Base-by-base conservation (phyloP, 2,113 vertebrate genomes). In the Megalops atlanticus region DNA sequence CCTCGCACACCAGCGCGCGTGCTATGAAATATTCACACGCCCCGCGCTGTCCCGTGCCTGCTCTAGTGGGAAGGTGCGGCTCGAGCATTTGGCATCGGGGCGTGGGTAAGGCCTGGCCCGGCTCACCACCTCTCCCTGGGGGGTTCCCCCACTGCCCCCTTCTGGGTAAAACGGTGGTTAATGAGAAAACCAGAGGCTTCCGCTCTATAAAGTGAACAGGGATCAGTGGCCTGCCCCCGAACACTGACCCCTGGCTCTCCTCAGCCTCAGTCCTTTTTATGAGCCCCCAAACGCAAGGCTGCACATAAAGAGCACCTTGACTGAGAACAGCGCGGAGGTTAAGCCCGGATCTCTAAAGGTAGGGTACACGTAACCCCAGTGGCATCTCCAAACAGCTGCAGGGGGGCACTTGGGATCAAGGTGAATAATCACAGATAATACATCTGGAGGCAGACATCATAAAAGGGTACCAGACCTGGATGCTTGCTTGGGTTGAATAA, bases 101-200 rank as follows among this genome's bases (percentile, higher is more conserved):
- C 14, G 43, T 6, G 43, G 27, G n/a, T 64, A 31, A 31, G 58
- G 7, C 58, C 72, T 43, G n/a, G n/a, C n/a, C n/a, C n/a, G n/a
- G n/a, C n/a, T n/a, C n/a, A 21, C 72, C 72, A 74, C 10, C 24
- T 64, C 38, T n/a, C 72, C 72, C 21, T 21, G 15, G 36, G 38
- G 72, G 72, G 40, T 12, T 16, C 38, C 69, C 72, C 33, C 33
- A 38, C 38, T 15, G 2, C 70, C 70, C 1, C 72, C 14, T 39
- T 36, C 24, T 39, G 18, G 72, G 39, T 33, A 16, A 73, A 73
- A 73, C 18, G 70, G 33, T 73, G 33, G 39, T 74, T 74, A 74
- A n/a, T 74, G 72, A 41, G 21, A 74, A 27, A 43, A 74, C 16
- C 72, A 74, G 72, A 10, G 72, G 2, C 24, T 24, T 74, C 72